Evolutionary conservation across 2,113 vertebrate genomes (phyloP), one percentile per base, ranked within the genome.

Genomic region (Cottus gobio): DNA sequence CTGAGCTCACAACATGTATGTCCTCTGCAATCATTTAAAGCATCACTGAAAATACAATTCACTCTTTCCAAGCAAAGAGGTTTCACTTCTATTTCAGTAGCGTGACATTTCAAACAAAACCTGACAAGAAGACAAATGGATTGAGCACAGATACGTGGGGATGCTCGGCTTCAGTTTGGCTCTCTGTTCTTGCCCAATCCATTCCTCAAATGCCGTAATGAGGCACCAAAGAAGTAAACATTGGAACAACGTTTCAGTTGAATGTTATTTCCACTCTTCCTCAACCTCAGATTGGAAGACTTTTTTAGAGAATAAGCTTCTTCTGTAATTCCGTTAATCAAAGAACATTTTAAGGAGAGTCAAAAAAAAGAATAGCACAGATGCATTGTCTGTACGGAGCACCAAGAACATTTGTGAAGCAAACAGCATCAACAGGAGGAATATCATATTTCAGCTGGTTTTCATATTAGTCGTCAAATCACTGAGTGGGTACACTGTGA

Each of bases 401-500:
- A 13, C 28, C 4, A 28, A 22, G 73, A 81, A 77, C 39, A 57
- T 52, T 46, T 70, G 8, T 48, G 28, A 75, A 39, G 50, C 61
- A 57, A 78, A 66, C 42, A 26, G 18, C 13, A 60, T 36, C 7
- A 4, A n/a, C 15, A 34, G 16, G 24, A 24, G 16, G 16, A 57
- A 30, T 12, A 46, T 73, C 20, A 71, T 46, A 31, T 36, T 52
- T 72, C 22, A 60, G 4, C 42, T 54, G 50, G n/a, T 75, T 75
- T 84, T 67, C 26, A 48, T 71, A 20, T 75, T 16, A n/a, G n/a
- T 58, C 52, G 4, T 67, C 26, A 37, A 56, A n/a, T n/a, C n/a
- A n/a, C n/a, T n/a, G n/a, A 75, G 74, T 65, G 46, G 50, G 9
- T 16, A 52, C 31, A 72, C 61, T 50, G 79, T 86, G 71, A 79